Evolutionary conservation across 2,888 invertebrate genomes (phyloP), one percentile per base, ranked within the genome.

Genomic region (Limnephilus auricula): DNA sequence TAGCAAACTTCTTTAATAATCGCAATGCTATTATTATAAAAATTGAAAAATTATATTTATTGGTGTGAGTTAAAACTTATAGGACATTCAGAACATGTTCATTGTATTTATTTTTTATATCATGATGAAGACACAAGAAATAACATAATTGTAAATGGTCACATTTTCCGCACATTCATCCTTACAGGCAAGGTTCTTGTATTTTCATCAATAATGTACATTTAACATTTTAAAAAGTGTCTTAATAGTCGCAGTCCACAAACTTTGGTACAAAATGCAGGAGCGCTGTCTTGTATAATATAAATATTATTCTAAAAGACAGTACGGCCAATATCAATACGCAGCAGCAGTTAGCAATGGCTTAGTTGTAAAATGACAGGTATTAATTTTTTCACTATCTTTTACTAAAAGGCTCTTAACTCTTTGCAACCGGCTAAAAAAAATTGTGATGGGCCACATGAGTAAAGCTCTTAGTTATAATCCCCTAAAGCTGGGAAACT

Each of bases 51-150:
- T 50, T 50, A 50, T 50, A 50, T 50, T 65, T 65, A 65, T 82
- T 34, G 32, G 15, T 18, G 34, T 10, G 34, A 34, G 82, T 82
- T n/a, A 34, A 37, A 37, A 82, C 82, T 82, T 82, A 82, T 25
- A 82, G 82, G 82, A 82, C 82, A 82, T 82, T 80, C 30, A 13
- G 32, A 32, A 80, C 80, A 82, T 32, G 3, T 82, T 25, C 65
- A 65, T n/a, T 25, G 25, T 65, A 65, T 65, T 65, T n/a, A 65
- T 65, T 65, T 25, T 65, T 65, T 65, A 65, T 6, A 65, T 65
- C n/a, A 82, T 32, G 82, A 82, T 82, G 34, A 82, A 82, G 34
- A 82, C 37, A 37, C 82, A 82, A 82, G 82, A 82, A 32, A 82
- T 82, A 18, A 40, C 40, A 40, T 40, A 37, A 34, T 34, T 34